Evolutionary conservation across 2,797 vertebrate genomes (phyloP), one percentile per base, ranked within the genome.

Genomic region (Enteromius trimaculatus): DNA sequence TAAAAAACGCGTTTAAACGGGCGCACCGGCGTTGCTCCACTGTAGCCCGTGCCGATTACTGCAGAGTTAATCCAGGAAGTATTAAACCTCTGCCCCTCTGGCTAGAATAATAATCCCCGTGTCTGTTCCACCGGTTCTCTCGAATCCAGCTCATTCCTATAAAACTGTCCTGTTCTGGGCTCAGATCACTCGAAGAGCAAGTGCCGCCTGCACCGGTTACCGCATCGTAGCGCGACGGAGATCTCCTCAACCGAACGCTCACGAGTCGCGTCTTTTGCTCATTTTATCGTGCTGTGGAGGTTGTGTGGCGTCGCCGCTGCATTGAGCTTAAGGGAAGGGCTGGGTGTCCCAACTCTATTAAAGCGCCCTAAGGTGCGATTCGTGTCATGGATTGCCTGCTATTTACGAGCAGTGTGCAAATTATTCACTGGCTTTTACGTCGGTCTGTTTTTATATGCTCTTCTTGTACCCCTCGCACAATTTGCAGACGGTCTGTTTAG

Each of bases 41-140:
- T n/a, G 21, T 23, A 60, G 21, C 70, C 75, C 14, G 69, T 19
- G n/a, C 55, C 75, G 75, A 82, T 84, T 84, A 79, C 70, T 14
- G 10, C 47, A n/a, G 29, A 64, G 51, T 69, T 87, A 86, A 87
- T 88, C 87, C 84, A 31, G 77, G 23, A 77, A 80, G 87, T 75
- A 66, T 81, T 51, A 72, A 79, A 79, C 71, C 62, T 80, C 69
- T 77, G 80, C 75, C 77, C 65, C 66, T 72, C 76, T 21, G 60
- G 23, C 75, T 86, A 85, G 51, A 85, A 70, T 81, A 83, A 85
- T 87, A 88, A 89, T 88, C 87, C 87, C 72, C 53, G 58, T 70
- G 82, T 84, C 86, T 23, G 17, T 84, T 83, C 65, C 85, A 62
- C 49, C 49, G 47, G 26, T 69, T 55, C 70, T 74, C 21, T 66